phyloP scores from a whole-genome alignment of 2,888 invertebrate genomes.

The Baccha elongata region DNA sequence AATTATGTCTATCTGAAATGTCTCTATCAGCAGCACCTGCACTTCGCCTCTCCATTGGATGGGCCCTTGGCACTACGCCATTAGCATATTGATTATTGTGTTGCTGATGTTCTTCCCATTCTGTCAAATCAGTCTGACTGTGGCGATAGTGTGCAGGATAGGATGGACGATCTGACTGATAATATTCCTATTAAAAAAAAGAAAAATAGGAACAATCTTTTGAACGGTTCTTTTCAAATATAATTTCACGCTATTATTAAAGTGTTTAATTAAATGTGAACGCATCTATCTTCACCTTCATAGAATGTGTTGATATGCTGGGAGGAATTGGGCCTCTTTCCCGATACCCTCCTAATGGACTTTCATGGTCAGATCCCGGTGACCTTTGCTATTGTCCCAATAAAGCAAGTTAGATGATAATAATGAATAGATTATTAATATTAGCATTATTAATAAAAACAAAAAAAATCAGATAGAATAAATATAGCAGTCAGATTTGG shows the following conservation, averaged over 20 bases:
- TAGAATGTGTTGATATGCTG: slow-evolving; percentile 88
- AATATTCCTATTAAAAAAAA: slow-evolving; percentile 83
- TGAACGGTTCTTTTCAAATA: neutral
- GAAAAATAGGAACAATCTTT: slow-evolving; percentile 48
- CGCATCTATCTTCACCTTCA: slow-evolving; percentile 84
- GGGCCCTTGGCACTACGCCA: slow-evolving; percentile 75
- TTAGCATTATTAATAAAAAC: slow-evolving; percentile 52
- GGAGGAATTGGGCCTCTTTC: slow-evolving; percentile 85
- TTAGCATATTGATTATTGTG: slow-evolving; percentile 81
- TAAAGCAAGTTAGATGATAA: slow-evolving; percentile 46
- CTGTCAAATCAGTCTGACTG: slow-evolving; percentile 82
- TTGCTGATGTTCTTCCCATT: slow-evolving; percentile 82
- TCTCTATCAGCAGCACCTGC: slow-evolving; percentile 79
- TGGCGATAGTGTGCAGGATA: slow-evolving; percentile 83
- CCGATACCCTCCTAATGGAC: slow-evolving; percentile 83
- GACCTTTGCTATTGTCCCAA: slow-evolving; percentile 79
- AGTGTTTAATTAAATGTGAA: slow-evolving; percentile 39
- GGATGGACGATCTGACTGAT: slow-evolving; percentile 83
- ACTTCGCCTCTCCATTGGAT: slow-evolving; percentile 76
- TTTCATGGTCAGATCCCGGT: slow-evolving; percentile 83
- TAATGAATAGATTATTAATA: slow-evolving; percentile 55
- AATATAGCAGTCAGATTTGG: slow-evolving; percentile 11
- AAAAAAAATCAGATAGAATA: slow-evolving; percentile 33
- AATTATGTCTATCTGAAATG: slow-evolving; percentile 78
- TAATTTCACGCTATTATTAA: slow-evolving; percentile 27